Percentiles rank a stretch among this genome's conserved stretches.
phyloP scores from a whole-genome alignment of 2,113 vertebrate species.

The Oreotrochilus melanogaster region DNA sequence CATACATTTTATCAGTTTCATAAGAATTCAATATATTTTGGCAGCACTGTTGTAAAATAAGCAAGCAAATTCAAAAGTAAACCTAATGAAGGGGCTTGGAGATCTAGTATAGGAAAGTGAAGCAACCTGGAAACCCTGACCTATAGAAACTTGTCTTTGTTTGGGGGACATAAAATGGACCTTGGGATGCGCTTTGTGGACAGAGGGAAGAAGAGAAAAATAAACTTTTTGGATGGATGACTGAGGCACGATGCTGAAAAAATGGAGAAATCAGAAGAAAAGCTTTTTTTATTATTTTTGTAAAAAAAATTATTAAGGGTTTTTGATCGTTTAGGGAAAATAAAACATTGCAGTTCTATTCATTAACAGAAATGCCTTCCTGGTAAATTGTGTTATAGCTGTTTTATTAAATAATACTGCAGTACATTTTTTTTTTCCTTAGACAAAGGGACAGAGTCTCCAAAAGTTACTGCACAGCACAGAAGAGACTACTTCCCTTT shows the following conservation, averaged over 20 bases:
- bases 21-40: neutral
- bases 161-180: neutral
- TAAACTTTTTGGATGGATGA: constrained; percentile 2
- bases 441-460: neutral
- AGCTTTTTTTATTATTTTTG: neutral
- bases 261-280: neutral
- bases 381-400: neutral
- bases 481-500: neutral
- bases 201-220: constrained; percentile 6
- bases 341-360: neutral
- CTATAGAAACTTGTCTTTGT: neutral
- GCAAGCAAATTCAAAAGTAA: neutral
- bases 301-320: neutral
- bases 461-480: neutral
- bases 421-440: neutral
- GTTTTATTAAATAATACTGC: constrained; percentile 3
- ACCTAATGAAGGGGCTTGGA: neutral
- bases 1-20: neutral
- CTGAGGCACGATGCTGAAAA: neutral
- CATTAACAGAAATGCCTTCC: constrained; percentile 23
- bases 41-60: neutral
- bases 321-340: constrained; percentile 43
- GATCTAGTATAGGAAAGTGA: neutral
- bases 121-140: neutral
- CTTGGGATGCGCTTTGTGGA: neutral